Conservation (phyloP, 2,888 invertebrate genomes). For the Cyaniris semiargus region DNA sequence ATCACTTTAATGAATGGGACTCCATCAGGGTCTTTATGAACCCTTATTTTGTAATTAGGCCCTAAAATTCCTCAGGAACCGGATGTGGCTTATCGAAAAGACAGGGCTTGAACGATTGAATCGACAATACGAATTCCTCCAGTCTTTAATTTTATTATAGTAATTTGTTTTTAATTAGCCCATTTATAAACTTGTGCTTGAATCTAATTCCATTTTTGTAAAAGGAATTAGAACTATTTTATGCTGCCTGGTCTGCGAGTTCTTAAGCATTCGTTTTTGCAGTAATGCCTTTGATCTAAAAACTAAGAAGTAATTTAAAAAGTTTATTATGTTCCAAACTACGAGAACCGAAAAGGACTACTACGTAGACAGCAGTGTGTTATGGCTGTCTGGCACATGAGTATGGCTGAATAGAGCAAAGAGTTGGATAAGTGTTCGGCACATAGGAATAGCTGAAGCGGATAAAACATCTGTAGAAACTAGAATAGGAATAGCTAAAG, state of each 20-base stretch:
- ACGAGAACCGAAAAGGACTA: too few species aligned
- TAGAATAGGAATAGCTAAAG: too few species aligned
- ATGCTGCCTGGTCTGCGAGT: neutral
- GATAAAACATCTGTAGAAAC: too few species aligned
- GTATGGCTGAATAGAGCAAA: too few species aligned
- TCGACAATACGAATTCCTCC: slow-evolving; percentile 1
- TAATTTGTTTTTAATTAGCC: slow-evolving; percentile 25
- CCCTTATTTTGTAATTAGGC: slow-evolving; percentile 69
- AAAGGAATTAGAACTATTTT: neutral
- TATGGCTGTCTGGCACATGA: too few species aligned
- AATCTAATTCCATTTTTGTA: neutral
- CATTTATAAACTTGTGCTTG: slow-evolving; percentile 11
- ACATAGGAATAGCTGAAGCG: too few species aligned
- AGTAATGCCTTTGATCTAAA: too few species aligned
- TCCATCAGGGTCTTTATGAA: slow-evolving; percentile 65
- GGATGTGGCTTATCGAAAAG: slow-evolving; percentile 53
- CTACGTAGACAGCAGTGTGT: too few species aligned
- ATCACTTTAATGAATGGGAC: slow-evolving; percentile 66
- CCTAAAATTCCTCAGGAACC: slow-evolving; percentile 58
- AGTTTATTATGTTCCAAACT: too few species aligned
- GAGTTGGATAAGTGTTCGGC: too few species aligned
- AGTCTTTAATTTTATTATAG: slow-evolving; percentile 16
- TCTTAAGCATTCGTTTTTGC: neutral
- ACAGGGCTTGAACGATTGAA: slow-evolving; percentile 19
- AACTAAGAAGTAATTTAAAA: too few species aligned